phyloP scores from a whole-genome alignment of 2,797 vertebrate species.

The Phylloscopus collybita region DNA sequence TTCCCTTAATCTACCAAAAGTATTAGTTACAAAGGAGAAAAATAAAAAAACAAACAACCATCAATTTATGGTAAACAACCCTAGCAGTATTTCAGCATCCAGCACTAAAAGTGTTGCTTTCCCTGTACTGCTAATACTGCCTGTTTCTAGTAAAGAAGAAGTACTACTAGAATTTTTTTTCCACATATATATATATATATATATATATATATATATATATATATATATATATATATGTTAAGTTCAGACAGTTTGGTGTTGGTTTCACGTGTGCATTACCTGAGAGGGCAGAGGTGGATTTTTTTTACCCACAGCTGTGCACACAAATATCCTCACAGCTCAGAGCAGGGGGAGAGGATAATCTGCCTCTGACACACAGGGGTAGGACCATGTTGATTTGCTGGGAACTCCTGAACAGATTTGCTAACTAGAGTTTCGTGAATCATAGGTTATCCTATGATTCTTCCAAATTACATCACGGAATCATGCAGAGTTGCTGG shows the following conservation, averaged over 20 bases:
- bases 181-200: background rate
- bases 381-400: background rate
- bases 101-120: background rate
- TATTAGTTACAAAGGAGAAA: background rate
- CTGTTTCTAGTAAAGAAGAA: background rate
- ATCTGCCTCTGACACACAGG: background rate
- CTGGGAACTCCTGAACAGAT: background rate
- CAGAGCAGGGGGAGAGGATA: background rate
- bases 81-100: background rate
- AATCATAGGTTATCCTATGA: conserved; percentile 45
- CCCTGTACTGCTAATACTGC: background rate
- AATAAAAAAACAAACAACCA: background rate
- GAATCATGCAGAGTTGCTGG: background rate
- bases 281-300: background rate
- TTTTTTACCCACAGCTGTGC: background rate
- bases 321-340: background rate
- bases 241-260: background rate
- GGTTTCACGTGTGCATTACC: background rate
- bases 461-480: conserved; percentile 34
- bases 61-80: background rate
- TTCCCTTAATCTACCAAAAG: background rate
- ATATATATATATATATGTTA: background rate
- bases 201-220: background rate
- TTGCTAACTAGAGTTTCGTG: conserved; percentile 18
- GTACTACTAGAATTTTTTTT: background rate